These are phyloP conservation scores for Eupithecia centaureata DNA, from an alignment of 2,888 invertebrate species.

Conservation along the genomic window DNA sequence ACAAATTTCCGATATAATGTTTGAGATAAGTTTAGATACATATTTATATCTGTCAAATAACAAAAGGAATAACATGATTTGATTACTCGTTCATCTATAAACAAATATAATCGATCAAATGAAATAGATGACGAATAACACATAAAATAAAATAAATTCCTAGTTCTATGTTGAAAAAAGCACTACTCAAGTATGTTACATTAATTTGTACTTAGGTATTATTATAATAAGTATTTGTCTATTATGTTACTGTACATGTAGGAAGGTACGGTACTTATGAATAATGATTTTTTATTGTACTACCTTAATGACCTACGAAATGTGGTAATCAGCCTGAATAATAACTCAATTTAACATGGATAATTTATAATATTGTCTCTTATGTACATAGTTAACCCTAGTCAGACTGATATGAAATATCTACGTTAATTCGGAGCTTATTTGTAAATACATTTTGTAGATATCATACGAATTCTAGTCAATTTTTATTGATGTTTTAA, in stretches of 20 bases:
- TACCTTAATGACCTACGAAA: neutral
- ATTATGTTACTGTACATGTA: neutral
- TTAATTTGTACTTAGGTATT: too few relatives aligned
- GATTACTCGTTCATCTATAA: neutral
- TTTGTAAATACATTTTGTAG: slow-evolving; percentile 79
- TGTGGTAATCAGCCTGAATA: slow-evolving; percentile 25
- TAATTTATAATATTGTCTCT: slow-evolving; percentile 35
- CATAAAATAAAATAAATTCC: neutral
- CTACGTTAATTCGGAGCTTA: slow-evolving; percentile 78
- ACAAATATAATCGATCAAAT: neutral
- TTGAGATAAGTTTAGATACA: neutral
- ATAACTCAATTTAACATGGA: slow-evolving; percentile 35
- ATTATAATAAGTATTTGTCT: too few relatives aligned
- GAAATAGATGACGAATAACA: neutral
- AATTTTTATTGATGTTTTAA: slow-evolving; percentile 81
- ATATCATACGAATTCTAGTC: slow-evolving; percentile 76
- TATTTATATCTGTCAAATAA: neutral
- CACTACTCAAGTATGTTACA: too few relatives aligned
- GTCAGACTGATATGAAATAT: slow-evolving; percentile 75
- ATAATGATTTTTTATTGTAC: neutral
- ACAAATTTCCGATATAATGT: neutral
- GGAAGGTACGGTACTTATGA: neutral
- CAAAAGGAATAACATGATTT: neutral
- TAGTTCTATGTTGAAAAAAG: neutral
- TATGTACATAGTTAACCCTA: slow-evolving; percentile 58